Conservation (phyloP, 2,888 invertebrate species). For the Cosmorhoe ocellata region DNA sequence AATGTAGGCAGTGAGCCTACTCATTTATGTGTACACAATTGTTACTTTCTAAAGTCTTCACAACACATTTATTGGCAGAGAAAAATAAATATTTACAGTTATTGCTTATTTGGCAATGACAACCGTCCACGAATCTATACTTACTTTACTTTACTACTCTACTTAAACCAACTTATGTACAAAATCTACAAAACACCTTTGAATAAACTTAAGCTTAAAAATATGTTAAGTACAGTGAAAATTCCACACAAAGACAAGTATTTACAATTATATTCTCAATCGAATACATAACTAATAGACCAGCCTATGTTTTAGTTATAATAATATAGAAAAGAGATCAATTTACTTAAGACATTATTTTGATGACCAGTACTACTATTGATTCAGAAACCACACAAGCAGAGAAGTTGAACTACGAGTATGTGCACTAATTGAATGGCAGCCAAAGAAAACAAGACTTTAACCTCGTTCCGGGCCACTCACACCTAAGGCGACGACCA, state of each 20-base stretch:
- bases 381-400: no score
- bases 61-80: conserved; percentile 36
- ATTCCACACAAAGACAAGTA: neutral
- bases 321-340: no score
- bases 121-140: conserved; percentile 23
- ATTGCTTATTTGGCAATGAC: conserved; percentile 35
- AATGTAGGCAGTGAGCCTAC: no score
- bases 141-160: conserved; percentile 18
- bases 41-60: conserved; percentile 22
- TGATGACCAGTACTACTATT: no score
- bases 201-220: conserved; percentile 2
- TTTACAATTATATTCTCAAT: conserved; percentile 7
- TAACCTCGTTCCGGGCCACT: no score
- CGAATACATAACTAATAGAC: no score
- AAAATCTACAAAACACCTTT: conserved; percentile 40
- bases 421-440: no score
- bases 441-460: no score
- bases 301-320: no score
- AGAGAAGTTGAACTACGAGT: no score
- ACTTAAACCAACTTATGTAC: conserved; percentile 40
- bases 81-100: conserved; percentile 35
- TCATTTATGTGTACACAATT: neutral
- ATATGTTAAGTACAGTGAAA: neutral
- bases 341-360: no score
- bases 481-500: no score